Percentiles rank a stretch among this genome's conserved stretches.
Evolutionary conservation across 2,797 vertebrate genomes (phyloP).

Genomic region (Dendrocincla tyrannina): DNA sequence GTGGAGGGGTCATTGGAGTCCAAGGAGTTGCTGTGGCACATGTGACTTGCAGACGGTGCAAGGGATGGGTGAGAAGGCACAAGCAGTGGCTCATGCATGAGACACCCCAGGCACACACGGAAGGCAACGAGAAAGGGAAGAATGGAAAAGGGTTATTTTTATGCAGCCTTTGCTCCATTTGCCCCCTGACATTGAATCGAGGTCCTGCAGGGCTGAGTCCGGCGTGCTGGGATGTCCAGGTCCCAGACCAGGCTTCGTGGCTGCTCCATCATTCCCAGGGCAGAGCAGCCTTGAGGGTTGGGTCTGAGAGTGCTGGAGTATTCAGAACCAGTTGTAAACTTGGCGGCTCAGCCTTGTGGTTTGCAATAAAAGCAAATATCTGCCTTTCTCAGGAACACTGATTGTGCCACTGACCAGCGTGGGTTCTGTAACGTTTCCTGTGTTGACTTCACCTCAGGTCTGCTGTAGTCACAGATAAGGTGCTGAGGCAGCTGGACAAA

Average conservation of each 20-base stretch:
- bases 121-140: neutral
- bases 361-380: neutral
- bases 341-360: neutral
- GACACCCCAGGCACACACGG: accelerated
- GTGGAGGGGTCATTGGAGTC: accelerated
- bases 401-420: neutral
- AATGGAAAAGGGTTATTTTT: conserved; percentile 3
- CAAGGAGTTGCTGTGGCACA: accelerated
- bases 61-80: neutral
- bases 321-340: neutral
- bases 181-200: accelerated
- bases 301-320: neutral
- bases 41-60: accelerated
- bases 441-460: neutral
- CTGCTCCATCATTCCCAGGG: neutral
- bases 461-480: neutral
- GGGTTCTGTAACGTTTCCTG: neutral
- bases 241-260: accelerated
- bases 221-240: accelerated
- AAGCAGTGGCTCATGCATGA: neutral
- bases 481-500: conserved; percentile 4
- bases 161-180: neutral
- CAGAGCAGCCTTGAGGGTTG: neutral
- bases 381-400: neutral
- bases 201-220: accelerated